These are phyloP conservation scores for Peromyscus aztecus DNA, from an alignment of 2,797 vertebrate species.

Conservation along the genomic window DNA sequence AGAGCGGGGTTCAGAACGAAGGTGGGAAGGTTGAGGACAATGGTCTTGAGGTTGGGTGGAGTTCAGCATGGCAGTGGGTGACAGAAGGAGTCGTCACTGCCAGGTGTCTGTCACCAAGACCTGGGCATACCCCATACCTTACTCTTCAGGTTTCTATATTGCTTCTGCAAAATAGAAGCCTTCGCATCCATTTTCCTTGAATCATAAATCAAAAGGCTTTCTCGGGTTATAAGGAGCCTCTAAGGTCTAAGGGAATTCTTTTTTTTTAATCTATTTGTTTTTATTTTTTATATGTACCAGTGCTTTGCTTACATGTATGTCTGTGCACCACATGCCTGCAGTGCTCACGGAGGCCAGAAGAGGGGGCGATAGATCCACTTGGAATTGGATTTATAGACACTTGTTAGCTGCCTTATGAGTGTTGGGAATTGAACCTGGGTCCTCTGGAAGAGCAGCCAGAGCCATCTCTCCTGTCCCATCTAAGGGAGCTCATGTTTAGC, in stretches of 20 bases:
- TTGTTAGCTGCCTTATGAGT: background rate
- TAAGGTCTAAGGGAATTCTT: background rate
- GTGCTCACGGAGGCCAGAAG: background rate
- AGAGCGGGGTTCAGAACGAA: background rate
- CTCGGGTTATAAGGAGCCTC: background rate
- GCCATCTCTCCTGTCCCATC: background rate
- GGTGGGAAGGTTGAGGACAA: background rate
- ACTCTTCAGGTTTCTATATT: background rate
- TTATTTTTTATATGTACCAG: background rate
- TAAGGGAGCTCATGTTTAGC: background rate
- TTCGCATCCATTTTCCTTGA: background rate
- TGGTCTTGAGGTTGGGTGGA: background rate
- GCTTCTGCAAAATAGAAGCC: slow-evolving; percentile 3
- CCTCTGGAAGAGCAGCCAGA: background rate
- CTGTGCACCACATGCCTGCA: no score
- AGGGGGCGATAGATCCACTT: background rate
- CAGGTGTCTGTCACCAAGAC: background rate
- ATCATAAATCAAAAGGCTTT: background rate
- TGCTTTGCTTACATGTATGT: background rate
- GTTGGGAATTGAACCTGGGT: background rate
- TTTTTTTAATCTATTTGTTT: background rate
- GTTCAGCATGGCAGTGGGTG: background rate
- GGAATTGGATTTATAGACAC: background rate
- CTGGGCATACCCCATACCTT: background rate
- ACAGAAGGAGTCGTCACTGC: background rate